Base-by-base conservation (phyloP, 2,113 vertebrate genomes). In the Hydrochoerus hydrochaeris region DNA sequence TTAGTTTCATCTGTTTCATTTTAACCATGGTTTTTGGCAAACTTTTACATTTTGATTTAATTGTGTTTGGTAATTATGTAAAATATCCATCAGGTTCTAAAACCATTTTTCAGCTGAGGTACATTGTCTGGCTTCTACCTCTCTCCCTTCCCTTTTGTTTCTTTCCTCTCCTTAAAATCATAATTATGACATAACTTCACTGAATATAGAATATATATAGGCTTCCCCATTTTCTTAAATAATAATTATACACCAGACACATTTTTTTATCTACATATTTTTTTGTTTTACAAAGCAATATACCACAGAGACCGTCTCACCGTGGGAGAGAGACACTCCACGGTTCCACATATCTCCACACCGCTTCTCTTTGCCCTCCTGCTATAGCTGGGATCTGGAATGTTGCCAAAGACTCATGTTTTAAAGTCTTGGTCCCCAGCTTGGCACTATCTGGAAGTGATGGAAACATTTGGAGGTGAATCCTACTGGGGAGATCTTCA, bases 31-130 rank as follows among this genome's bases (percentile, higher is more conserved):
- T 44, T 92, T 93, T 71, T n/a, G 78, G 19, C 28, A 91, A 78
- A 46, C 8, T 57, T 57, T 44, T 2, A 30, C 46, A 71, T 58
- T 86, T 86, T 35, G 24, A 95, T 62, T 88, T 84, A 60, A 60
- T 92, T 91, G 16, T 60, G 22, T 49, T 85, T 92, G 57, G 84
- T 84, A 84, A 91, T 86, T 83, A 84, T 17, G 0, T 65, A 89
- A 93, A 94, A 95, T 88, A 91, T 81, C 81, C 84, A 67, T 57
- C 41, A 71, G 44, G 4, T 65, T 93, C 54, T 38, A 35, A 92
- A 93, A 60, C n/a, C 60, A 63, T 19, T 58, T 88, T 92, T 94
- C 19, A 41, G 38, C 38, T 8, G 60, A 84, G 7, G 44, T 77
- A 49, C 49, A 30, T 77, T 46, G 20, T 38, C 11, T 13, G 41